Evolutionary conservation across 2,888 invertebrate genomes (phyloP), one percentile per base, ranked within the genome.

Genomic region (Amphipoea lucens): DNA sequence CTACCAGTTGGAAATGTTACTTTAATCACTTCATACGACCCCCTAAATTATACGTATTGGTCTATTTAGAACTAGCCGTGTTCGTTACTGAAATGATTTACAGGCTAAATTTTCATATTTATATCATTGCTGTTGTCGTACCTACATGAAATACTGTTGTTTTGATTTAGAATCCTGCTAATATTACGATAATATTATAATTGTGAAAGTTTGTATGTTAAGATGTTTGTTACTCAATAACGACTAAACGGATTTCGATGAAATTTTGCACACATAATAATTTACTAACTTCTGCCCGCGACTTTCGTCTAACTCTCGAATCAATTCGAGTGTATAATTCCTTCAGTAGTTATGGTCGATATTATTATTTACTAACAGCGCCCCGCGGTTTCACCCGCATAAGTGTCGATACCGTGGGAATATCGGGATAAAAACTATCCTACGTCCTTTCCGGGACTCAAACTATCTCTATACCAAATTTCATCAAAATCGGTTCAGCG

Each of bases 11-110:
- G 92, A 96, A 96, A 96, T 96, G 96, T 94, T 92, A 96, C 95
- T 96, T 96, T 96, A 96, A 96, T 96, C 91, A 95, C 96, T 96
- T 96, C 93, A 95, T 93, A 94, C 95, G 94, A 92, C 94, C 92
- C 90, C 90, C 93, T 93, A 94, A 93, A 94, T 94, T 93, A 94
- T 93, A 93, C 91, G 92, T 93, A 94, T 94, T 92, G 92, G 93
- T 92, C 91, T 93, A 94, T 95, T 94, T 93, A 90, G 92, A 91
- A 90, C 92, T 92, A 90, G 91, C 92, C 91, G 91, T 92, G 91
- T 92, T 92, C 92, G 23, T 66, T 91, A 91, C 87, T 85, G 87
- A 92, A 87, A 92, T 96, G 95, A 96, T 96, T 95, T 95, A 96
- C 90, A 82, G 86, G 83, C 87, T 57, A 91, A 93, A 94, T 87